A percentile compares a stretch with the other conserved stretches of the same genome.
These are phyloP conservation scores for Ectropis grisescens DNA, from an alignment of 1,140 invertebrate genomes.

Conservation along the genomic window DNA sequence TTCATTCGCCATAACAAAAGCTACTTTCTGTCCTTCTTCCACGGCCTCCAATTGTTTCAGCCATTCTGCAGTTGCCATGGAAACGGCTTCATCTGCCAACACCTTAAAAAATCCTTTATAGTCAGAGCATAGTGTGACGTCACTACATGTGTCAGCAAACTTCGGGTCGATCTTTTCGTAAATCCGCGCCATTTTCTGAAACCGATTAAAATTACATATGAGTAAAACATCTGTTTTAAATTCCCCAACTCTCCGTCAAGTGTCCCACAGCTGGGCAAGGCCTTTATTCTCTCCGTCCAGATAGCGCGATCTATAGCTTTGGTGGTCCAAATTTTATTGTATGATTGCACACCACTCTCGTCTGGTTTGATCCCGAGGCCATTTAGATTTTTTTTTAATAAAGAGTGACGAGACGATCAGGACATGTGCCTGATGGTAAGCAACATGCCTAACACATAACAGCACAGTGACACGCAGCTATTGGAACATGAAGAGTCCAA, in stretches of 20 bases:
- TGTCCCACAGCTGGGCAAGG: not conserved
- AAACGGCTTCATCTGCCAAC: constrained; percentile 64
- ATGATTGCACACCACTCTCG: too few relatives aligned
- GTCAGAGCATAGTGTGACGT: constrained; percentile 72
- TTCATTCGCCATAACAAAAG: constrained; percentile 57
- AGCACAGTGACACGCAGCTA: too few relatives aligned
- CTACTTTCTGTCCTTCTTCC: constrained; percentile 65
- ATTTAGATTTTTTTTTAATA: too few relatives aligned
- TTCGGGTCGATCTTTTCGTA: constrained; percentile 35
- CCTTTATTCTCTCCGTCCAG: not conserved
- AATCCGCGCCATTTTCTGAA: constrained; percentile 36
- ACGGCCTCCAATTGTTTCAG: constrained; percentile 64
- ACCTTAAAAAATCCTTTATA: constrained; percentile 73
- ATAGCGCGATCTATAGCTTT: not conserved
- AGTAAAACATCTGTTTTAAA: constrained; percentile 1
- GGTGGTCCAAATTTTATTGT: too few relatives aligned
- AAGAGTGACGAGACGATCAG: too few relatives aligned
- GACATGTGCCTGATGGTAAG: too few relatives aligned
- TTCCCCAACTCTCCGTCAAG: not conserved
- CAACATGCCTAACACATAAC: too few relatives aligned
- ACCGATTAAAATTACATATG: constrained; percentile 4
- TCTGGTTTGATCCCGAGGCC: too few relatives aligned
- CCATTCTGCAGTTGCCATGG: constrained; percentile 61
- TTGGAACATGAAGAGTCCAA: too few relatives aligned
- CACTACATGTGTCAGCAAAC: constrained; percentile 66